Conservation (phyloP, 1,140 invertebrate species). For the Chrysopa pallens region DNA sequence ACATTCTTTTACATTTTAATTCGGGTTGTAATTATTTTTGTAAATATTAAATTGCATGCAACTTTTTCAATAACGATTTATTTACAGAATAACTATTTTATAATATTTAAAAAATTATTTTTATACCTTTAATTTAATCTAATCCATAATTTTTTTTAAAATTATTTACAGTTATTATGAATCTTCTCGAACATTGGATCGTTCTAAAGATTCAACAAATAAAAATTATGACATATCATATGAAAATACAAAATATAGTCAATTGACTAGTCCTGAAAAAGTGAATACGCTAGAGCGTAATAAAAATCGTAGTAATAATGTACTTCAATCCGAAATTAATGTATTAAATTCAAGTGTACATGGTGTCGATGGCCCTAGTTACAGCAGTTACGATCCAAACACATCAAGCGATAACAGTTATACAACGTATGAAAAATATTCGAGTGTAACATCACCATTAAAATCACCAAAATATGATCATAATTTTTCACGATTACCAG, state of each 20-base stretch:
- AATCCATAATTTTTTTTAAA: too few relatives aligned
- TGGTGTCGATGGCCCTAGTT: not conserved
- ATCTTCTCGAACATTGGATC: too few relatives aligned
- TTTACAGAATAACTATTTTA: too few relatives aligned
- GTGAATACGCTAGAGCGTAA: constrained; percentile 16
- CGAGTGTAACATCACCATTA: not conserved
- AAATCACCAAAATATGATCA: not conserved
- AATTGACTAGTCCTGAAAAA: constrained; percentile 19
- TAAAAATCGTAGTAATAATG: not conserved
- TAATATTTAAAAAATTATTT: too few relatives aligned
- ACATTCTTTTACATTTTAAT: too few relatives aligned
- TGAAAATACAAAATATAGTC: constrained; percentile 14
- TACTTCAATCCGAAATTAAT: not conserved
- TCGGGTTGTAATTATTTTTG: too few relatives aligned
- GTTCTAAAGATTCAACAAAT: too few relatives aligned
- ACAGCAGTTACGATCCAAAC: not conserved
- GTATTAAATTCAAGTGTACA: not conserved
- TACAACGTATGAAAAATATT: not conserved
- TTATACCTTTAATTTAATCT: too few relatives aligned
- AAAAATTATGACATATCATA: constrained; percentile 4
- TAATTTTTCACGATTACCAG: not conserved
- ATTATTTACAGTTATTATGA: too few relatives aligned
- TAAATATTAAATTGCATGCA: too few relatives aligned
- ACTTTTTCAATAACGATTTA: too few relatives aligned
- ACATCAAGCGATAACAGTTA: not conserved